These are phyloP conservation scores for Drosophila histrio DNA, from an alignment of 2,888 invertebrate genomes.

Conservation along the genomic window DNA sequence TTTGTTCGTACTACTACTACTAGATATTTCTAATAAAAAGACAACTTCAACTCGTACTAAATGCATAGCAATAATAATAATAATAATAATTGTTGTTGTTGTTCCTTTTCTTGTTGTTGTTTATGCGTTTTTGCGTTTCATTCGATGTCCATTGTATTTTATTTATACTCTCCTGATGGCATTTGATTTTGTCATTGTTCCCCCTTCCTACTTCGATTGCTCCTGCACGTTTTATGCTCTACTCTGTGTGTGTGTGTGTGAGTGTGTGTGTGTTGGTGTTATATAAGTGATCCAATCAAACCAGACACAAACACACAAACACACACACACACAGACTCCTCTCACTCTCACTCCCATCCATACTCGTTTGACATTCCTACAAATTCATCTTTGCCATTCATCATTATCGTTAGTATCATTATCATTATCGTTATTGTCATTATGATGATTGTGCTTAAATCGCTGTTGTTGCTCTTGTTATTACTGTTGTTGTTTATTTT, in stretches of 20 bases:
- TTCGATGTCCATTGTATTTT: constrained; percentile 11
- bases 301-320: not conserved
- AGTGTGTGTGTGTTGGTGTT: constrained; percentile 3
- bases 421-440: constrained; percentile 12
- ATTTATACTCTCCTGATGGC: constrained; percentile 11
- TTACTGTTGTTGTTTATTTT: constrained; percentile 52
- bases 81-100: not conserved
- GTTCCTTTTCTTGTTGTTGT: constrained; percentile 14
- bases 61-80: not conserved
- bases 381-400: constrained; percentile 17
- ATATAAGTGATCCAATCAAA: constrained; percentile 12
- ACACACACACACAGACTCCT: not conserved
- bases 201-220: not conserved
- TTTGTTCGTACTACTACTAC: not conserved
- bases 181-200: constrained; percentile 17
- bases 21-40: not conserved
- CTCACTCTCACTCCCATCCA: not conserved
- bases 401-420: constrained; percentile 20
- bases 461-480: constrained; percentile 41
- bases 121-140: constrained; percentile 7
- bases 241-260: constrained; percentile 2
- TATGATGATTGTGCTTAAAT: constrained; percentile 49
- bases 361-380: not conserved
- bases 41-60: not conserved
- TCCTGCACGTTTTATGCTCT: constrained; percentile 23